Conservation (phyloP, 1,140 invertebrate genomes). For the Microplitis mediator region DNA sequence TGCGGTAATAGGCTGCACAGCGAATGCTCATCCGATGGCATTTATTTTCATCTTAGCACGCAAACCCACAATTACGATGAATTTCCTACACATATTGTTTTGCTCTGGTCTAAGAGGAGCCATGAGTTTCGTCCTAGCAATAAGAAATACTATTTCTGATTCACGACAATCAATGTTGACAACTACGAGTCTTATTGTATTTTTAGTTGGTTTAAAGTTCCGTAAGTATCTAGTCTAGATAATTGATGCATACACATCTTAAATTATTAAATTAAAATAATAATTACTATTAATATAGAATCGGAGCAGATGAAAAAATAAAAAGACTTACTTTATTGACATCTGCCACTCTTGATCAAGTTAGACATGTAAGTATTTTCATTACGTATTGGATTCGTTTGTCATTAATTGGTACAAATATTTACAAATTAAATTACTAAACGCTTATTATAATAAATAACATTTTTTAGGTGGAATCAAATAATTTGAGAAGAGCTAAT, state of each 20-base stretch:
- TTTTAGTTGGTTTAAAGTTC: constrained; percentile 90
- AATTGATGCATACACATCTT: background rate
- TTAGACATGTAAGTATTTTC: too few species aligned
- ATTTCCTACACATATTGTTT: constrained; percentile 99
- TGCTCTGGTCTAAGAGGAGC: constrained; percentile 95
- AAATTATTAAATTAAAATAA: background rate
- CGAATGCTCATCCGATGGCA: constrained; percentile 96
- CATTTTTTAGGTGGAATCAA: too few species aligned
- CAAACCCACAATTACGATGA: constrained; percentile 89
- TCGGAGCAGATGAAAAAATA: too few species aligned
- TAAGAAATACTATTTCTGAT: constrained; percentile 92
- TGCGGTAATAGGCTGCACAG: constrained; percentile 84
- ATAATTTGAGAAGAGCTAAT: too few species aligned
- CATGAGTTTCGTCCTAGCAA: constrained; percentile 96
- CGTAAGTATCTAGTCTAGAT: constrained; percentile 67
- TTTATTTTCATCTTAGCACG: constrained; percentile 91
- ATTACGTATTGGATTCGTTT: too few species aligned
- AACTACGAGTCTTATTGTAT: constrained; percentile 94
- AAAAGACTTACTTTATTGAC: too few species aligned
- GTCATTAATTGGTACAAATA: too few species aligned
- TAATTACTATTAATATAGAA: too few species aligned
- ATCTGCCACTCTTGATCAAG: too few species aligned
- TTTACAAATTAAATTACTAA: too few species aligned
- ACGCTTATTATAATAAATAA: too few species aligned
- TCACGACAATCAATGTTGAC: constrained; percentile 93